A percentile compares a stretch with the other conserved stretches of the same genome.
phyloP scores from a whole-genome alignment of 2,113 vertebrate species.

The Axis porcinus region DNA sequence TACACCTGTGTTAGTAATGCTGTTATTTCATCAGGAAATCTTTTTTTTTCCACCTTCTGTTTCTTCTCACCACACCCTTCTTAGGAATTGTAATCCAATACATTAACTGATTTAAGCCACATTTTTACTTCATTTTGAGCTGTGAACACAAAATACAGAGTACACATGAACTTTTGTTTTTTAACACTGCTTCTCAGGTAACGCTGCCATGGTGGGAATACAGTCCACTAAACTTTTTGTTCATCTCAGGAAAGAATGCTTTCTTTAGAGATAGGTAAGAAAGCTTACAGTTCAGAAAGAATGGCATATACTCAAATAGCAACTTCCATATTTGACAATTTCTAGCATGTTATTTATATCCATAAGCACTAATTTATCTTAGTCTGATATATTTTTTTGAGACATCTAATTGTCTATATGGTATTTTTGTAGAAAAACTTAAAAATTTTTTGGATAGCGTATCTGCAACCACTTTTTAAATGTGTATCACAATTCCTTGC shows the following conservation, averaged over 20 bases:
- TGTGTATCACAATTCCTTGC: not conserved
- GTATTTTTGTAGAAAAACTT: not conserved
- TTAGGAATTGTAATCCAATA: slow-evolving; percentile 62
- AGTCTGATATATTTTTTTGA: not conserved
- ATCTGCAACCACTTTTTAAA: not conserved
- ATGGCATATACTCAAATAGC: not conserved
- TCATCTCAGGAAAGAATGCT: not conserved
- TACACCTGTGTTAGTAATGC: slow-evolving; percentile 52
- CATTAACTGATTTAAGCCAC: slow-evolving; percentile 47
- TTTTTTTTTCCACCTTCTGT: slow-evolving; percentile 6
- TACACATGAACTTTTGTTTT: slow-evolving; percentile 12
- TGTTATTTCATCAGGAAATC: slow-evolving; percentile 40
- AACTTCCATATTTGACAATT: not conserved
- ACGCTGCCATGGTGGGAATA: not conserved
- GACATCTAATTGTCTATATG: not conserved
- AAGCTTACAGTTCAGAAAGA: not conserved
- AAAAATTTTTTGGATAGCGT: not conserved
- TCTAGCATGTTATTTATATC: not conserved
- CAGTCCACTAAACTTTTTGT: not conserved
- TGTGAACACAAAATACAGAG: slow-evolving; percentile 33
- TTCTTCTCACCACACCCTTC: slow-evolving; percentile 58
- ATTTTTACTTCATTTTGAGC: slow-evolving; percentile 44
- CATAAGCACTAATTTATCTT: not conserved
- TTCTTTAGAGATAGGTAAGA: not conserved
- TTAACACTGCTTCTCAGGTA: not conserved